phyloP scores from a whole-genome alignment of 2,797 vertebrate species.

The Semotilus atromaculatus region DNA sequence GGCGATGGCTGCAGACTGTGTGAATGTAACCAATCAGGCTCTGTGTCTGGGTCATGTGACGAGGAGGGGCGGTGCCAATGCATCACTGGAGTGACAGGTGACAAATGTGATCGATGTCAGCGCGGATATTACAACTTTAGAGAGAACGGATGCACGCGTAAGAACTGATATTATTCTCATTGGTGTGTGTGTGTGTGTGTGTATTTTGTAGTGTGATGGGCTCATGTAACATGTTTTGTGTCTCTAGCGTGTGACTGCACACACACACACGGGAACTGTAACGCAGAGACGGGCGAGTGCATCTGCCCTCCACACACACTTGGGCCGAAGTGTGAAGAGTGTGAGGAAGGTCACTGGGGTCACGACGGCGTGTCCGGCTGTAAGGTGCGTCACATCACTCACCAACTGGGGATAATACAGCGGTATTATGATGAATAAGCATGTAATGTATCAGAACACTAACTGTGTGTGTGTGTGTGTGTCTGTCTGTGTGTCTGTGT shows the following conservation, averaged over 20 bases:
- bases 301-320: conserved; percentile 87
- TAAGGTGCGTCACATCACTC: conserved; percentile 78
- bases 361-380: conserved; percentile 82
- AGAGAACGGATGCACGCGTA: conserved; percentile 85
- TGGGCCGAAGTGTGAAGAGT: conserved; percentile 84
- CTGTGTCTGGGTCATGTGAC: conserved; percentile 78
- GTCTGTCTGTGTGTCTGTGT: conserved; percentile 77
- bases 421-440: not conserved
- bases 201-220: too few species aligned
- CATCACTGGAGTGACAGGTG: conserved; percentile 80
- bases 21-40: conserved; percentile 81
- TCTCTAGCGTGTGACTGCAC: conserved; percentile 86
- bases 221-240: not conserved
- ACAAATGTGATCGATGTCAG: conserved; percentile 85
- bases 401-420: not conserved
- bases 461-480: not conserved
- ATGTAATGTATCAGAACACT: not conserved
- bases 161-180: conserved; percentile 38
- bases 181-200: not conserved
- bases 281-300: conserved; percentile 84
- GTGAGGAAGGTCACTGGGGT: conserved; percentile 85
- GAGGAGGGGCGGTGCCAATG: conserved; percentile 85
- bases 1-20: conserved; percentile 83
- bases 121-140: conserved; percentile 81
- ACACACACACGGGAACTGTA: conserved; percentile 88